Evolutionary conservation across 2,797 vertebrate genomes (phyloP).

Genomic region (Protonibea diacanthus): DNA sequence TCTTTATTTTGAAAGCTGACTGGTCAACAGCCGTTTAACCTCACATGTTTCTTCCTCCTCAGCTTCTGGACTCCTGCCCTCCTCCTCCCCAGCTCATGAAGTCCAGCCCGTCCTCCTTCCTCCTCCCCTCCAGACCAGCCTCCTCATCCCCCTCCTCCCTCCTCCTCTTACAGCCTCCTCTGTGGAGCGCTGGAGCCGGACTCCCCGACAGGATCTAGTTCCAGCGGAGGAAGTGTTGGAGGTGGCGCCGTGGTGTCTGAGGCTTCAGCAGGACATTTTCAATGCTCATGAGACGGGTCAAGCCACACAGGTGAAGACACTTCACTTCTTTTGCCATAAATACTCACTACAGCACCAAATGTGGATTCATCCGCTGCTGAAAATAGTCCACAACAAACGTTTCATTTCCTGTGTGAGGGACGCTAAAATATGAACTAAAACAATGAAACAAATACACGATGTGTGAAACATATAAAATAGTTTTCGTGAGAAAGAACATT

Average conservation of each 20-base stretch:
- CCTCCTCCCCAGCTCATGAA: slow-evolving; percentile 58
- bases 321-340: neutral
- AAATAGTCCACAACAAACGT: neutral
- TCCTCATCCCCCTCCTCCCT: slow-evolving; percentile 74
- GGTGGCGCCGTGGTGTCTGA: slow-evolving; percentile 20
- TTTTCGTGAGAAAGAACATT: too few species aligned
- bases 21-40: neutral
- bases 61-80: slow-evolving; percentile 64
- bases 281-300: too few species aligned
- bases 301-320: slow-evolving; percentile 51
- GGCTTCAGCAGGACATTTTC: too few species aligned
- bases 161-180: slow-evolving; percentile 76
- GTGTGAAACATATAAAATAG: too few species aligned
- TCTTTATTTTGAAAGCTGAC: too few species aligned
- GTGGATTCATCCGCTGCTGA: neutral
- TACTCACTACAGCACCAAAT: neutral
- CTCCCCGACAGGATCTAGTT: slow-evolving; percentile 69
- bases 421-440: too few species aligned
- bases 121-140: slow-evolving; percentile 74
- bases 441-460: too few species aligned
- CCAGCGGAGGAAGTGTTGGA: slow-evolving; percentile 49
- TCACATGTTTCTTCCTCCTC: slow-evolving; percentile 22
- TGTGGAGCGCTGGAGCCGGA: slow-evolving; percentile 60
- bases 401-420: too few species aligned
- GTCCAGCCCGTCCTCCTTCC: slow-evolving; percentile 64